These are phyloP conservation scores for Euphydryas editha DNA, from an alignment of 2,888 invertebrate genomes.

Conservation along the genomic window DNA sequence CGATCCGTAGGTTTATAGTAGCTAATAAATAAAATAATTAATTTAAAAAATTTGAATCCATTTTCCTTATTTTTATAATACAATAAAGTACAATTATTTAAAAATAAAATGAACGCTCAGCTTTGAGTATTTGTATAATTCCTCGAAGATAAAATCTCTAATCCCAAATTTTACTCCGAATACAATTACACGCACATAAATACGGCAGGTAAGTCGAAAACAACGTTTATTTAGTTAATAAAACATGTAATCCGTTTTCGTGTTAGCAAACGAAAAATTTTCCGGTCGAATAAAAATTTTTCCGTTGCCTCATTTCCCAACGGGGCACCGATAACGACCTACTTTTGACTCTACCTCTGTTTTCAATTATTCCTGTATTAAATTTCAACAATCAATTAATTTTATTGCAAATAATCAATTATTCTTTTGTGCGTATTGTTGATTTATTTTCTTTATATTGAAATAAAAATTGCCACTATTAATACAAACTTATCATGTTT, in stretches of 20 bases:
- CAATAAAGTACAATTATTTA: background rate
- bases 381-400: slow-evolving; percentile 42
- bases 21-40: too few species aligned
- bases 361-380: slow-evolving; percentile 78
- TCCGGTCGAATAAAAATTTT: slow-evolving; percentile 62
- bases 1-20: too few species aligned
- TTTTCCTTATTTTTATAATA: too few species aligned
- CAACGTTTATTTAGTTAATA: slow-evolving; percentile 50
- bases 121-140: background rate
- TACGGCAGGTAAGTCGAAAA: slow-evolving; percentile 32
- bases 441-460: background rate
- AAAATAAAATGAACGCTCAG: background rate
- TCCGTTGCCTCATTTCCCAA: slow-evolving; percentile 67
- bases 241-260: slow-evolving; percentile 55
- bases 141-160: background rate
- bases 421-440: background rate
- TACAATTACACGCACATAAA: slow-evolving; percentile 27
- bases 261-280: slow-evolving; percentile 59
- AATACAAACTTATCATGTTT: too few species aligned
- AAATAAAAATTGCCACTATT: background rate
- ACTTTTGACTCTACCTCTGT: slow-evolving; percentile 72
- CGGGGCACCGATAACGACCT: slow-evolving; percentile 69
- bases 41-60: too few species aligned
- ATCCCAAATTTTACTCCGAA: background rate
- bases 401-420: slow-evolving; percentile 10